A percentile compares a stretch with the other conserved stretches of the same genome.
These are phyloP conservation scores for Drosophila paramelanica DNA, from an alignment of 2,888 invertebrate species.

Conservation along the genomic window DNA sequence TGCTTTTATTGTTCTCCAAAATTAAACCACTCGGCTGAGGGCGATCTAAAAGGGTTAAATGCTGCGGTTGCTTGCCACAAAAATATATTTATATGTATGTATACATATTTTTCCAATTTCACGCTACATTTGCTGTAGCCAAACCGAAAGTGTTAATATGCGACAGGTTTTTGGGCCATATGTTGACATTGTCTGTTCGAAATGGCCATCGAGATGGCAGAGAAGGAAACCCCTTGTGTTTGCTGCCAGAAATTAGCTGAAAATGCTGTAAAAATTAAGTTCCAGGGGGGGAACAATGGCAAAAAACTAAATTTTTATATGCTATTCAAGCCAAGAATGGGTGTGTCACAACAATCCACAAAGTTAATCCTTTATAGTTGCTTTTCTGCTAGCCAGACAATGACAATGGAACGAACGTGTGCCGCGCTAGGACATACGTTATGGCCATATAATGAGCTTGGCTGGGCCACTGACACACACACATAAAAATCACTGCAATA, in stretches of 20 bases:
- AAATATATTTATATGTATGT: slow-evolving; percentile 6
- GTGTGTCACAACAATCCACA: slow-evolving; percentile 48
- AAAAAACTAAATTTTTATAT: slow-evolving; percentile 65
- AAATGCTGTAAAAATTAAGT: slow-evolving; percentile 63
- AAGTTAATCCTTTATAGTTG: slow-evolving; percentile 73
- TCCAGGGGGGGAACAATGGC: slow-evolving; percentile 5
- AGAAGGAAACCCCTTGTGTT: slow-evolving; percentile 5
- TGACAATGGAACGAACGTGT: slow-evolving; percentile 45
- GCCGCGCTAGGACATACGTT: slow-evolving; percentile 57
- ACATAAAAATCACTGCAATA: slow-evolving; percentile 73
- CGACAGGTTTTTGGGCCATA: slow-evolving; percentile 67
- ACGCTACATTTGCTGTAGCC: slow-evolving; percentile 74
- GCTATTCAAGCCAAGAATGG: slow-evolving; percentile 7
- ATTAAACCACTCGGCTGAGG: slow-evolving; percentile 58
- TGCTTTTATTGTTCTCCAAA: slow-evolving; percentile 60
- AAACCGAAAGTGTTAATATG: slow-evolving; percentile 67
- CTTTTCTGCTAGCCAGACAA: slow-evolving; percentile 36
- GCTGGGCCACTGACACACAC: slow-evolving; percentile 20
- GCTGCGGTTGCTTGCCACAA: slow-evolving; percentile 43
- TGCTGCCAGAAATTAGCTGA: slow-evolving; percentile 57
- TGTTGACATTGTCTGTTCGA: slow-evolving; percentile 41
- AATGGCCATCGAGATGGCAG: background rate
- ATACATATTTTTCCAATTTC: slow-evolving; percentile 75
- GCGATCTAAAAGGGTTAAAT: slow-evolving; percentile 67
- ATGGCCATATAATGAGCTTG: slow-evolving; percentile 83